These are phyloP conservation scores for Babylonia areolata DNA, from an alignment of 1,140 invertebrate species.

Conservation along the genomic window DNA sequence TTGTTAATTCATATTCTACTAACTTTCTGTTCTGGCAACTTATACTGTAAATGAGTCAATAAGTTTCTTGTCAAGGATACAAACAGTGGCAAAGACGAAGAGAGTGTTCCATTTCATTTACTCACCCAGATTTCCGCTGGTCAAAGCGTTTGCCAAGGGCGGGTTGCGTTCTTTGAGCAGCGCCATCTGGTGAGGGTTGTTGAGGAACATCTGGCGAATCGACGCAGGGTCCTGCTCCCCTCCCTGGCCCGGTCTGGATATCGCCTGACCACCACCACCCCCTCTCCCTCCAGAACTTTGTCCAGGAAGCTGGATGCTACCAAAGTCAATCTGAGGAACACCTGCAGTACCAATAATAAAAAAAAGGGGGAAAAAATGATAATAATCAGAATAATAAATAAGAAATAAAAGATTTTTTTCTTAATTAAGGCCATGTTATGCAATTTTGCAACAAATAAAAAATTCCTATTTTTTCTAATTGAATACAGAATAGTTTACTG, in stretches of 20 bases:
- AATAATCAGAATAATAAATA: not conserved
- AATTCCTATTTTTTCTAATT: too few relatives aligned
- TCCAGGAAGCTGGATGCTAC: slow-evolving; percentile 87
- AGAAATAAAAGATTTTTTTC: too few relatives aligned
- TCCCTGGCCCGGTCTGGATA: slow-evolving; percentile 51
- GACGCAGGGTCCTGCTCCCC: slow-evolving; percentile 86
- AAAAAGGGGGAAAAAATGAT: not conserved
- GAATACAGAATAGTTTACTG: too few relatives aligned
- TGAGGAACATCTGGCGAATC: slow-evolving; percentile 91
- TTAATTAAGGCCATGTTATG: too few relatives aligned
- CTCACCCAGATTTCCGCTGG: slow-evolving; percentile 40
- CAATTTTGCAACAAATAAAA: too few relatives aligned
- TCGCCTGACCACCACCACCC: slow-evolving; percentile 28
- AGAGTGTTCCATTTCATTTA: too few relatives aligned
- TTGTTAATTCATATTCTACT: too few relatives aligned
- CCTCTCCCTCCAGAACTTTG: slow-evolving; percentile 61
- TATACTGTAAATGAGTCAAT: too few relatives aligned
- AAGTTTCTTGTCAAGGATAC: too few relatives aligned
- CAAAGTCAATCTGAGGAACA: slow-evolving; percentile 84
- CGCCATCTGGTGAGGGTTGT: slow-evolving; percentile 94
- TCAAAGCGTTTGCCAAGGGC: slow-evolving; percentile 90
- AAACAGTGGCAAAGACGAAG: too few relatives aligned
- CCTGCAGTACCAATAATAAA: not conserved
- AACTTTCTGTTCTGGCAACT: too few relatives aligned
- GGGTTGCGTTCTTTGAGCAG: slow-evolving; percentile 96